Percentiles rank a stretch among this genome's conserved stretches.
These are phyloP conservation scores for Polymixis lichenea DNA, from an alignment of 2,888 invertebrate species.

Conservation along the genomic window DNA sequence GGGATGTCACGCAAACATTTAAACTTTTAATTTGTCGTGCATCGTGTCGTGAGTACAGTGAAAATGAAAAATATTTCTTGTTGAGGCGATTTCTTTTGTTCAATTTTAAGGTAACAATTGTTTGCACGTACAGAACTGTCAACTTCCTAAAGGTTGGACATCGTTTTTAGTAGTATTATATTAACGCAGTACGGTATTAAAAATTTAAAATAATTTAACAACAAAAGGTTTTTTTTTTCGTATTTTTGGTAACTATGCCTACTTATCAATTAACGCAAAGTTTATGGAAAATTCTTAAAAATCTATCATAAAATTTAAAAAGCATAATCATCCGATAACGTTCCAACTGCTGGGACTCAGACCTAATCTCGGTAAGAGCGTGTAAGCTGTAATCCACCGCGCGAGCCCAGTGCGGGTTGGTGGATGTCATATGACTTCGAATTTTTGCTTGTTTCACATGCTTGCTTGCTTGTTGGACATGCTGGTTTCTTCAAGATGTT, in stretches of 20 bases:
- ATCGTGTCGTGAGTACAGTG: neutral
- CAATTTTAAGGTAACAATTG: neutral
- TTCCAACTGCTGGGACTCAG: neutral
- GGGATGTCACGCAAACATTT: conserved; percentile 45
- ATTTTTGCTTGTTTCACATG: too few relatives aligned
- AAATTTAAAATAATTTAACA: too few relatives aligned
- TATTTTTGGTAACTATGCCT: neutral
- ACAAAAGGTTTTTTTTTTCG: neutral
- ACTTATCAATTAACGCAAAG: neutral
- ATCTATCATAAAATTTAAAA: neutral
- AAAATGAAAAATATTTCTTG: conserved; percentile 2
- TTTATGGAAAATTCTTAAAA: neutral
- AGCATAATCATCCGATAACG: neutral
- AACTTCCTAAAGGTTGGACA: conserved; percentile 11
- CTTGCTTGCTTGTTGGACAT: too few relatives aligned
- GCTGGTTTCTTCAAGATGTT: too few relatives aligned
- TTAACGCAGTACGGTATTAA: neutral
- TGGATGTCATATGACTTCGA: neutral
- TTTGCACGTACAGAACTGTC: conserved; percentile 1
- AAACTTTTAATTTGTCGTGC: neutral
- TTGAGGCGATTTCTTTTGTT: neutral
- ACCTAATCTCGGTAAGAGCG: too few relatives aligned
- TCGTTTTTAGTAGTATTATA: neutral
- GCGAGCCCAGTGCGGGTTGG: neutral
- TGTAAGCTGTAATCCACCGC: too few relatives aligned